These are phyloP conservation scores for Ptilodon capucinus DNA, from an alignment of 2,888 invertebrate species.

Conservation along the genomic window DNA sequence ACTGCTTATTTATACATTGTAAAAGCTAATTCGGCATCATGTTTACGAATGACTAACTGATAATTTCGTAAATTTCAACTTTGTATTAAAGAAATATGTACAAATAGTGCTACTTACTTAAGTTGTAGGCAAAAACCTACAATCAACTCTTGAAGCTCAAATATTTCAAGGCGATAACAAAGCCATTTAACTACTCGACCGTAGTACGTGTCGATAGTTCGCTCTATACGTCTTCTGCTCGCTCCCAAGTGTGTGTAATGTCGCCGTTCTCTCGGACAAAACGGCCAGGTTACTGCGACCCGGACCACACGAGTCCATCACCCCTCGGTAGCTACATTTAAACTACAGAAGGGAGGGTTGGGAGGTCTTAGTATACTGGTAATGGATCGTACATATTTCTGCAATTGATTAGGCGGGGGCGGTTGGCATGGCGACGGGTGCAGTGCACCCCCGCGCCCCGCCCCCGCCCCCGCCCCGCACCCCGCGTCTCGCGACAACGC, in stretches of 20 bases:
- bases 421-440: conserved; percentile 73
- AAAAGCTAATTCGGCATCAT: too few relatives aligned
- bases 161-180: background rate
- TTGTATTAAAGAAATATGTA: too few relatives aligned
- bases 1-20: too few relatives aligned
- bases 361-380: conserved; percentile 45
- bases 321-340: conserved; percentile 19
- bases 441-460: conserved; percentile 37
- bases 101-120: too few relatives aligned
- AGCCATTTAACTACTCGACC: conserved; percentile 12
- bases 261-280: conserved; percentile 57
- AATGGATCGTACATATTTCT: conserved; percentile 80
- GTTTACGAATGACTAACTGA: too few relatives aligned
- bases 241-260: conserved; percentile 52
- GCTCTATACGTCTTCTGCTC: conserved; percentile 70
- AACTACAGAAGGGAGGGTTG: conserved; percentile 30
- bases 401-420: conserved; percentile 83
- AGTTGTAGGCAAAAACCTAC: background rate
- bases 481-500: conserved; percentile 32
- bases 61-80: too few relatives aligned
- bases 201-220: conserved; percentile 33
- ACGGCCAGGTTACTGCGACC: conserved; percentile 46
- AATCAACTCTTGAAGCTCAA: background rate
- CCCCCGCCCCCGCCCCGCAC: conserved; percentile 13
- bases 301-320: conserved; percentile 29